Evolutionary conservation across 1,140 invertebrate genomes (phyloP), one percentile per base, ranked within the genome.

Genomic region (Arctopsyche grandis): DNA sequence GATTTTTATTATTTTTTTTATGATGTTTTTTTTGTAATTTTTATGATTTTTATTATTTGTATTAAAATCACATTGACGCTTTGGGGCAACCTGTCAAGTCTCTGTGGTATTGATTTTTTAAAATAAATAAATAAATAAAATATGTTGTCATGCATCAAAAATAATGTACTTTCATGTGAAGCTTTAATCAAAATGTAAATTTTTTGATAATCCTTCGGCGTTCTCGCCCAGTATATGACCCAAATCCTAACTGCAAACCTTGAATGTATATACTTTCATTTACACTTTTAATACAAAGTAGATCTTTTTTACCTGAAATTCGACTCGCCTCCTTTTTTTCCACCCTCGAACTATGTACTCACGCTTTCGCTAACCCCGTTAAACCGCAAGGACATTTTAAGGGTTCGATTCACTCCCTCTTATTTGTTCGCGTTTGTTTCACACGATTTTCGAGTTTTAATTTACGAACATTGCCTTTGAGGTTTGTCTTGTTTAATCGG

Each of bases 371-470:
- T 16, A 10, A 16, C 10, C 60, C 24, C 60, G 60, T 16, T 66
- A 52, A 12, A 52, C 48, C 48, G 48, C 48, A 52, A 52, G 16
- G 48, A 52, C 48, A 52, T 52, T 52, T 52, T 16, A 14, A 52
- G 48, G 48, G 48, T 52, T 22, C 60, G 24, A 10, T 16, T 66
- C 19, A 5, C 1, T 19, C 24, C 60, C 60, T 26, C 21, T 21
- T 16, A 66, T 66, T 66, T 21, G 60, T 66, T 7, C 60, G 60
- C 60, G 19, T 22, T 26, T 66, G 21, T 66, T 21, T 19, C n/a
- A 16, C 21, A 66, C 60, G 19, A 66, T 66, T 66, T 66, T 66
- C 60, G 24, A 66, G 21, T 26, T 66, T 66, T 22, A 66, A 66
- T 52, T 52, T 12, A 52, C 48, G 48, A 52, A 52, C 48, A 3